These are phyloP conservation scores for Melieria omissa DNA, from an alignment of 2,888 invertebrate species.

Conservation along the genomic window DNA sequence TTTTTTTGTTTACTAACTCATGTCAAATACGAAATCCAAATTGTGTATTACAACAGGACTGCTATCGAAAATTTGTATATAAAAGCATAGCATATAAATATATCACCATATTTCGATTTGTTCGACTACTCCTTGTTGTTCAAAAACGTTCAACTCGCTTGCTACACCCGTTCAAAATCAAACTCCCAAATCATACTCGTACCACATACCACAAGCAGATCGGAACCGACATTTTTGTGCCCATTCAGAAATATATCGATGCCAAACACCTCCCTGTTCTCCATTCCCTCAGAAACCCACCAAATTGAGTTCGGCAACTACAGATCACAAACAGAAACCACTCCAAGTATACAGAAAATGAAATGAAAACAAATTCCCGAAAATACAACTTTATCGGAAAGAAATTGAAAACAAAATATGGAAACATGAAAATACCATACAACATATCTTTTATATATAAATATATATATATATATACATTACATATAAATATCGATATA, in stretches of 20 bases:
- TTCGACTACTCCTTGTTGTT: no score
- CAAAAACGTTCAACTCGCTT: no score
- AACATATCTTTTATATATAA: slow-evolving; percentile 9
- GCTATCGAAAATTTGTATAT: no score
- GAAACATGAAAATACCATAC: not conserved
- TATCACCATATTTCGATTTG: no score
- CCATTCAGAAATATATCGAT: not conserved
- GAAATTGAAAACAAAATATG: not conserved
- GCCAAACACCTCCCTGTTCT: not conserved
- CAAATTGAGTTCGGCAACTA: not conserved
- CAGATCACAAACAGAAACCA: not conserved
- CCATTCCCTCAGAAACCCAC: not conserved
- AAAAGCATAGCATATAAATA: no score
- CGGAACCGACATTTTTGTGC: not conserved
- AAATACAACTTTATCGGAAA: no score
- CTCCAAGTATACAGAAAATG: not conserved
- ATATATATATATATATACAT: slow-evolving; percentile 23
- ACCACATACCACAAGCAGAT: no score
- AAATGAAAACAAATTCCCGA: not conserved
- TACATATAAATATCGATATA: slow-evolving; percentile 43
- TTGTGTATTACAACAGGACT: no score
- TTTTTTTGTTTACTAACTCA: no score
- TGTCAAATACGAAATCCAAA: no score
- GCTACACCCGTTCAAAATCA: no score
- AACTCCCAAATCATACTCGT: no score